Conservation (phyloP, 1,140 invertebrate genomes). For the Bombus terrestris region DNA sequence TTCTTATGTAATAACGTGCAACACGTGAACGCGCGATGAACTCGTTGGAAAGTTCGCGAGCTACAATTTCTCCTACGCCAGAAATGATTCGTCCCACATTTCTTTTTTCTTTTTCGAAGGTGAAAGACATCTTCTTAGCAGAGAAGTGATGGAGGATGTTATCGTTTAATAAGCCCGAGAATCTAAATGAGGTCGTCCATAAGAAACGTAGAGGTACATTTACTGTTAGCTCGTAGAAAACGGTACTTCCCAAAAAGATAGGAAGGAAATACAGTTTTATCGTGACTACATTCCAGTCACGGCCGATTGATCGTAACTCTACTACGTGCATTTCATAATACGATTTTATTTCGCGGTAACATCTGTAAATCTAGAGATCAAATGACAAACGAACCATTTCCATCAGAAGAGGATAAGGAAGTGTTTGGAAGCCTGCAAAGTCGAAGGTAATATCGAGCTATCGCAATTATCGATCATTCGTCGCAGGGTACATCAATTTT, state of each 20-base stretch:
- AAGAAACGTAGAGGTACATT: background rate
- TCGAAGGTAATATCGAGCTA: background rate
- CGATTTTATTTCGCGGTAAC: background rate
- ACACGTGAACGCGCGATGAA: slow-evolving; percentile 34
- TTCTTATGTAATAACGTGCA: slow-evolving; percentile 25
- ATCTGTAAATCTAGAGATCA: background rate
- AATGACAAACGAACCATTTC: too few relatives aligned
- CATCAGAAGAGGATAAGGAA: background rate
- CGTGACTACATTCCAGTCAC: background rate
- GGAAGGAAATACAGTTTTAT: background rate
- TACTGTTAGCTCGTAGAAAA: background rate
- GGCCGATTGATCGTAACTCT: background rate
- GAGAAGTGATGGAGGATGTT: background rate
- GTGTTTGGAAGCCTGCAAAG: background rate
- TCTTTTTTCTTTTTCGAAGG: background rate
- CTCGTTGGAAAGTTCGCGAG: background rate
- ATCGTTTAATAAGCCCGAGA: background rate
- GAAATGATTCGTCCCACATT: background rate
- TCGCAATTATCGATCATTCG: background rate
- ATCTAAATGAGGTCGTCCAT: background rate
- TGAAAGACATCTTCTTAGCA: background rate
- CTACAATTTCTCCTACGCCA: background rate
- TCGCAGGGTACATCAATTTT: background rate
- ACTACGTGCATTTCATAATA: background rate
- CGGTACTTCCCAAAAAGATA: background rate